These are phyloP conservation scores for Typhlomys cinereus DNA, from an alignment of 2,113 vertebrate species.

Conservation along the genomic window DNA sequence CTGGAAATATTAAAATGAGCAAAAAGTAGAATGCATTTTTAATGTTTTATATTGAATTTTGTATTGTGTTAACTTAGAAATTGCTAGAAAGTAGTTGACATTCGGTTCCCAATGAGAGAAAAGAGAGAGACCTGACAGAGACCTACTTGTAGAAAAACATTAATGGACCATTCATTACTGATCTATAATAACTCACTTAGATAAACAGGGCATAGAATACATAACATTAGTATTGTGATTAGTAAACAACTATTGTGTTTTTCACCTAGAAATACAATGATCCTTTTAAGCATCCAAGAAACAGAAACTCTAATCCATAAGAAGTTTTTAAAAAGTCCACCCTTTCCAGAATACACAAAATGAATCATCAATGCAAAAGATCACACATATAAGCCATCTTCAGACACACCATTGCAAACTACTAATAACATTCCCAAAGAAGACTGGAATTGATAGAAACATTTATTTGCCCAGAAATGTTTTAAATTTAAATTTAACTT, in stretches of 20 bases:
- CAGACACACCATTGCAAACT: not conserved
- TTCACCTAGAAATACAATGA: not conserved
- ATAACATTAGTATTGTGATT: constrained; percentile 10
- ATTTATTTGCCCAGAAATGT: not conserved
- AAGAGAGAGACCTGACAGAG: not conserved
- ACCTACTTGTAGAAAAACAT: constrained; percentile 7
- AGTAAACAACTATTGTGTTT: not conserved
- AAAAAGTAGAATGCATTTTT: not conserved
- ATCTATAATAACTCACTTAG: not conserved
- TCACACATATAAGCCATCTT: not conserved
- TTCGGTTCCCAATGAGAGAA: not conserved
- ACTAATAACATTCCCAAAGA: not conserved
- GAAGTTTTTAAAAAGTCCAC: not conserved
- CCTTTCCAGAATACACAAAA: constrained; percentile 6
- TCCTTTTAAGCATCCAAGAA: constrained; percentile 15
- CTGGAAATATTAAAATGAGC: not conserved
- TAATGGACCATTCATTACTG: constrained; percentile 15
- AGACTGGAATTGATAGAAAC: not conserved
- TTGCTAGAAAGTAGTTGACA: constrained; percentile 17
- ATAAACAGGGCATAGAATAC: not conserved
- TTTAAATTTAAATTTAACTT: no score
- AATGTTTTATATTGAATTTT: constrained; percentile 47
- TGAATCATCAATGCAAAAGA: not conserved
- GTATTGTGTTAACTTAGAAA: not conserved
- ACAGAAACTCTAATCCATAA: constrained; percentile 36